Percentiles rank a stretch among this genome's conserved stretches.
phyloP scores from a whole-genome alignment of 2,888 invertebrate genomes.

The Tineola bisselliella region DNA sequence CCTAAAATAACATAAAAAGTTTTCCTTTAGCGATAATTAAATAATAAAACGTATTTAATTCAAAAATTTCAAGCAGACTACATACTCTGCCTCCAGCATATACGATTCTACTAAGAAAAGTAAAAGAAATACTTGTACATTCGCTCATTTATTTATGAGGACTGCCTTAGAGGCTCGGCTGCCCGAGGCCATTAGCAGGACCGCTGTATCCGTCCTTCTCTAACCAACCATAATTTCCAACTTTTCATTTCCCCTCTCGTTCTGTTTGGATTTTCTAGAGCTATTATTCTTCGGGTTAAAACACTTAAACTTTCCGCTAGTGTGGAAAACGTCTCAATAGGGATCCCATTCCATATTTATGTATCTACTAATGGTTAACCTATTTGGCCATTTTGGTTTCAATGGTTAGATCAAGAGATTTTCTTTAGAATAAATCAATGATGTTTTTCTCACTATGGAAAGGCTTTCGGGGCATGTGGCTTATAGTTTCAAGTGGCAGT shows the following conservation, averaged over 20 bases:
- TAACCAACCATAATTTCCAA: not conserved
- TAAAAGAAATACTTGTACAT: slow-evolving; percentile 27
- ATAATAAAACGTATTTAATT: slow-evolving; percentile 6
- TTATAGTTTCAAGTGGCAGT: not conserved
- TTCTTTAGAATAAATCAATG: slow-evolving; percentile 2
- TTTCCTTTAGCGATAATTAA: not conserved
- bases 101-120: slow-evolving; percentile 7
- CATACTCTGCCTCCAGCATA: not conserved
- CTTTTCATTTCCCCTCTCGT: slow-evolving; percentile 19
- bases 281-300: slow-evolving; percentile 35
- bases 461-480: not conserved
- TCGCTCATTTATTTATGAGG: slow-evolving; percentile 53
- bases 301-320: slow-evolving; percentile 40
- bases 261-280: slow-evolving; percentile 37
- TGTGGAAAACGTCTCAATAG: slow-evolving; percentile 23
- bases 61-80: not conserved
- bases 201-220: slow-evolving; percentile 33
- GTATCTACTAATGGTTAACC: slow-evolving; percentile 11
- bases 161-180: slow-evolving; percentile 39
- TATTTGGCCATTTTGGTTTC: slow-evolving; percentile 4
- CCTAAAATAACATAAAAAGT: slow-evolving; percentile 1
- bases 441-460: not conserved
- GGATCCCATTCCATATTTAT: slow-evolving; percentile 16
- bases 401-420: slow-evolving; percentile 1
- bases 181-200: slow-evolving; percentile 46